Conservation (phyloP, 92 coral and sea anemone genomes). For the Porites evermanni region DNA sequence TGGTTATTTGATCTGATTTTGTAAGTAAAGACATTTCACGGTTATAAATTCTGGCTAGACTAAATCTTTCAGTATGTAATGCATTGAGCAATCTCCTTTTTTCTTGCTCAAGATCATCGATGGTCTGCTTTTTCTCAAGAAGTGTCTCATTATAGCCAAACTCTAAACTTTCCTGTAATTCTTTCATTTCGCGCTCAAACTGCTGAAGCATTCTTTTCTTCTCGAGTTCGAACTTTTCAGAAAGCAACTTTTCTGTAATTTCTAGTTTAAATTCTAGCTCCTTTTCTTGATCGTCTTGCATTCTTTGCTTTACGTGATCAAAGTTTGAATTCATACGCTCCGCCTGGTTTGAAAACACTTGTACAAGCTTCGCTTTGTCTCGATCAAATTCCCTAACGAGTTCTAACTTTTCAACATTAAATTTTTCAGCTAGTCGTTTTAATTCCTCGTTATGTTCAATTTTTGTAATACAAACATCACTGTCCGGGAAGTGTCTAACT, state of each 20-base stretch:
- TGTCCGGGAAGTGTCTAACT: slow-evolving; percentile 32
- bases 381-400: slow-evolving; percentile 62
- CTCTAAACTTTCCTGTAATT: slow-evolving; percentile 31
- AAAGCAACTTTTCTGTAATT: slow-evolving; percentile 65
- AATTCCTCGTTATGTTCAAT: slow-evolving; percentile 47
- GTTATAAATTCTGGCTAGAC: slow-evolving; percentile 74
- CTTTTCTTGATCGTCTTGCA: slow-evolving; percentile 42
- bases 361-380: slow-evolving; percentile 76
- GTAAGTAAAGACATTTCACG: slow-evolving; percentile 80
- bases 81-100: slow-evolving; percentile 55
- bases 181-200: slow-evolving; percentile 61
- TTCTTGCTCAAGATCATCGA: slow-evolving; percentile 64
- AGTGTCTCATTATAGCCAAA: slow-evolving; percentile 45
- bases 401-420: slow-evolving; percentile 58
- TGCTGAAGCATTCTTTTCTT: slow-evolving; percentile 50
- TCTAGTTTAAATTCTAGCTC: slow-evolving; percentile 62
- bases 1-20: slow-evolving; percentile 63
- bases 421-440: slow-evolving; percentile 44
- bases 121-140: slow-evolving; percentile 53
- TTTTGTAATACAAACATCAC: slow-evolving; percentile 33
- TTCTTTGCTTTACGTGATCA: slow-evolving; percentile 50
- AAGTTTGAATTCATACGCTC: slow-evolving; percentile 43
- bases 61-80: slow-evolving; percentile 77
- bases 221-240: slow-evolving; percentile 66
- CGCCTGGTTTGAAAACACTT: slow-evolving; percentile 46